phyloP scores from a whole-genome alignment of 1,140 invertebrate species.

The Drosophila aff. region DNA sequence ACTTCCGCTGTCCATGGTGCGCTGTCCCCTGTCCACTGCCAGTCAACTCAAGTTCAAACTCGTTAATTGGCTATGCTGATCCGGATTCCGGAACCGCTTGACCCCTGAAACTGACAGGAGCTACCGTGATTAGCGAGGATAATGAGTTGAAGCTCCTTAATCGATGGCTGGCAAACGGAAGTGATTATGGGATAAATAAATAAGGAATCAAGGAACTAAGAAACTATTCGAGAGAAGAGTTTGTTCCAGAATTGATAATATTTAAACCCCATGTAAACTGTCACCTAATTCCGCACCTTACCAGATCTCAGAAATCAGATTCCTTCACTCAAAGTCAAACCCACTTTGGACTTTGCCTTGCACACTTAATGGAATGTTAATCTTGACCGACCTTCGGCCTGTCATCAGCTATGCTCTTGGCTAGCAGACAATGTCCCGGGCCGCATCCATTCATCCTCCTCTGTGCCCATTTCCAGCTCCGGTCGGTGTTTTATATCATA shows the following conservation, averaged over 20 bases:
- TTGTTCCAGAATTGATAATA: no score
- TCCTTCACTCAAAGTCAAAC: not conserved
- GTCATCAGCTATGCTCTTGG: slow-evolving; percentile 44
- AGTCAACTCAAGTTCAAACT: slow-evolving; percentile 43
- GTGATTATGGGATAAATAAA: slow-evolving; percentile 24
- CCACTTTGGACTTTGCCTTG: not conserved
- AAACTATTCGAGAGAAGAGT: not conserved
- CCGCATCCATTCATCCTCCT: slow-evolving; percentile 23
- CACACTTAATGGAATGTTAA: slow-evolving; percentile 23
- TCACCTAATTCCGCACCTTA: not conserved
- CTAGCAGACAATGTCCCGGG: slow-evolving; percentile 19
- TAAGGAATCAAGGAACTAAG: not conserved
- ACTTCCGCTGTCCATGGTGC: slow-evolving; percentile 5
- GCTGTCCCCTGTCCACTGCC: not conserved
- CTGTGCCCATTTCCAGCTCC: slow-evolving; percentile 35
- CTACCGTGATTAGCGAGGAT: slow-evolving; percentile 23
- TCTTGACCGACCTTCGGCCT: slow-evolving; percentile 31
- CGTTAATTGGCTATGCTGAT: slow-evolving; percentile 31
- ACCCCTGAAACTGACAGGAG: slow-evolving; percentile 37
- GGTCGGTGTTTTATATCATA: slow-evolving; percentile 76
- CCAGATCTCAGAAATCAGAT: not conserved
- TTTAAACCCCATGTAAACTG: not conserved
- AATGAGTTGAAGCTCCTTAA: slow-evolving; percentile 23
- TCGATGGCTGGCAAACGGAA: slow-evolving; percentile 30
- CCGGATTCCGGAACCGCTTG: slow-evolving; percentile 6